Conservation (phyloP, 2,797 vertebrate species). For the Clarias fuscus region DNA sequence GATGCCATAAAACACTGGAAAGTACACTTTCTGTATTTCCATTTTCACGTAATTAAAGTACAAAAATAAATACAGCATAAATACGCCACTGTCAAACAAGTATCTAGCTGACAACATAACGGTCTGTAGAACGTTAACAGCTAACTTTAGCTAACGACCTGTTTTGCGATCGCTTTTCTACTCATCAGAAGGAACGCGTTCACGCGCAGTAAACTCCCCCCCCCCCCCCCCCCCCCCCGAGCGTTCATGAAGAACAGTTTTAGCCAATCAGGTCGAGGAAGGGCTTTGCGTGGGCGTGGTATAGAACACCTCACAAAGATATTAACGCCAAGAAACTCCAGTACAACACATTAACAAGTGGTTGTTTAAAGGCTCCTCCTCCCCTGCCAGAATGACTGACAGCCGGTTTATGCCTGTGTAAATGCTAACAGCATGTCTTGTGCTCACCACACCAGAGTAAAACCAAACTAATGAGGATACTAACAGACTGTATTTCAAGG, state of each 20-base stretch:
- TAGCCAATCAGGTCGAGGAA: background rate
- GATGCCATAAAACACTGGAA: background rate
- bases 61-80: background rate
- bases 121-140: too few species aligned
- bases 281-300: constrained; percentile 1
- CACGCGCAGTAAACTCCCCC: background rate
- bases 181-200: background rate
- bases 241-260: background rate
- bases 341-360: background rate
- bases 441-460: constrained; percentile 68
- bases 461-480: constrained; percentile 67
- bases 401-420: constrained; percentile 82
- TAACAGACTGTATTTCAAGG: background rate
- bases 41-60: background rate
- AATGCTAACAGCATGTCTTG: constrained; percentile 82
- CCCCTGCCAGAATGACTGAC: constrained; percentile 92
- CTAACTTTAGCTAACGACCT: background rate
- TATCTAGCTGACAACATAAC: background rate
- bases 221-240: too few species aligned
- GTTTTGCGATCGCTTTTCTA: background rate
- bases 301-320: background rate
- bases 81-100: background rate
- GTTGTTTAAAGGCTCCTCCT: constrained; percentile 67
- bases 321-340: background rate
- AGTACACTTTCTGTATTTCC: background rate